A percentile compares a stretch with the other conserved stretches of the same genome.
Evolutionary conservation across 2,113 vertebrate species (phyloP).

Genomic region (Daubentonia madagascariensis): DNA sequence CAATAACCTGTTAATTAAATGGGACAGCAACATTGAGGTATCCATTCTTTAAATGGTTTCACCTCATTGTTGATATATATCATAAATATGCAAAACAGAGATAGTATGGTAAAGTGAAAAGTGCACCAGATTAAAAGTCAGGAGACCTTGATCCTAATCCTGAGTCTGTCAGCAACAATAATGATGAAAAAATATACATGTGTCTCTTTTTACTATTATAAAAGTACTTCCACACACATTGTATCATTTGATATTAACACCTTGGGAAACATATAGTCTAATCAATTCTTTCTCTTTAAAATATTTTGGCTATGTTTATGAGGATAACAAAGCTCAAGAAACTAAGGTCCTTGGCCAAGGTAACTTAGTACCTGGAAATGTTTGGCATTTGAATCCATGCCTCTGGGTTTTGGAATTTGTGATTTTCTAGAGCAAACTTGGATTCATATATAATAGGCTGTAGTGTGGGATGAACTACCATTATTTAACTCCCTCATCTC

Average conservation of each 20-base stretch:
- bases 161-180: neutral
- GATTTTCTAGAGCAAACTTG: neutral
- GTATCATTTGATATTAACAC: neutral
- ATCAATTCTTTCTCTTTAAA: neutral
- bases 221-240: neutral
- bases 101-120: neutral
- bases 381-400: neutral
- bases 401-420: neutral
- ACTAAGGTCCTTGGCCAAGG: neutral
- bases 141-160: neutral
- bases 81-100: neutral
- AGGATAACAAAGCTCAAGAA: neutral
- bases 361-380: neutral
- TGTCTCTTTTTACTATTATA: neutral
- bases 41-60: constrained; percentile 19
- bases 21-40: neutral
- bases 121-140: neutral
- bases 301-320: neutral
- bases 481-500: neutral
- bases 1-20: neutral
- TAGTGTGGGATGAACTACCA: neutral
- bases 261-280: neutral
- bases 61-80: constrained; percentile 8
- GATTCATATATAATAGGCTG: neutral
- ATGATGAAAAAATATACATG: neutral